phyloP scores from a whole-genome alignment of 2,888 invertebrate species.

The Diogma glabrata region DNA sequence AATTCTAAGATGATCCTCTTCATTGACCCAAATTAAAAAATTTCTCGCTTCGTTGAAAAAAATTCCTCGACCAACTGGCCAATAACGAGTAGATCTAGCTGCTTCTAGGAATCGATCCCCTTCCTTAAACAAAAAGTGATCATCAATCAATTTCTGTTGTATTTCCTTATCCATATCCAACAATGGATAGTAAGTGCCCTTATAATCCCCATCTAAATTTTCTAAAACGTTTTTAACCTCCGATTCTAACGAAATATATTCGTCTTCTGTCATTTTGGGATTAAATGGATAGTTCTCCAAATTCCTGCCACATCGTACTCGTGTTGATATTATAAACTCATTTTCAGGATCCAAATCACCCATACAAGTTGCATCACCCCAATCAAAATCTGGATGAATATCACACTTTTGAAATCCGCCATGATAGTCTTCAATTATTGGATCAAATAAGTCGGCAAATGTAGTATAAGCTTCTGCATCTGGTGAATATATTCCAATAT shows the following conservation, averaged over 20 bases:
- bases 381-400: constrained; percentile 48
- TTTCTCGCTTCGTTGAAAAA: constrained; percentile 48
- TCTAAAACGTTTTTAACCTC: constrained; percentile 31
- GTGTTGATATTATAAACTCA: constrained; percentile 50
- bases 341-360: constrained; percentile 50
- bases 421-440: constrained; percentile 55
- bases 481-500: constrained; percentile 51
- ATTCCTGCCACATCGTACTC: constrained; percentile 51
- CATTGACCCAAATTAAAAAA: constrained; percentile 56
- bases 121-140: constrained; percentile 52
- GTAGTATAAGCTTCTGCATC: constrained; percentile 52
- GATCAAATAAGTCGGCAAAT: constrained; percentile 52
- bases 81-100: constrained; percentile 50
- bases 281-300: constrained; percentile 50
- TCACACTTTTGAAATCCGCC: constrained; percentile 40
- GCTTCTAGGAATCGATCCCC: constrained; percentile 44
- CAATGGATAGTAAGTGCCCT: constrained; percentile 47
- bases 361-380: constrained; percentile 46
- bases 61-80: constrained; percentile 48
- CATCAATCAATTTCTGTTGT: constrained; percentile 47
- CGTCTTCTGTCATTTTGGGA: constrained; percentile 48
- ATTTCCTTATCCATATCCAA: constrained; percentile 44
- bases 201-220: constrained; percentile 42
- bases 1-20: constrained; percentile 58
- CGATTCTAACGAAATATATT: constrained; percentile 42